Percentiles rank a stretch among this genome's conserved stretches.
These are phyloP conservation scores for Perizoma flavofasciatum DNA, from an alignment of 2,888 invertebrate genomes.

Conservation along the genomic window DNA sequence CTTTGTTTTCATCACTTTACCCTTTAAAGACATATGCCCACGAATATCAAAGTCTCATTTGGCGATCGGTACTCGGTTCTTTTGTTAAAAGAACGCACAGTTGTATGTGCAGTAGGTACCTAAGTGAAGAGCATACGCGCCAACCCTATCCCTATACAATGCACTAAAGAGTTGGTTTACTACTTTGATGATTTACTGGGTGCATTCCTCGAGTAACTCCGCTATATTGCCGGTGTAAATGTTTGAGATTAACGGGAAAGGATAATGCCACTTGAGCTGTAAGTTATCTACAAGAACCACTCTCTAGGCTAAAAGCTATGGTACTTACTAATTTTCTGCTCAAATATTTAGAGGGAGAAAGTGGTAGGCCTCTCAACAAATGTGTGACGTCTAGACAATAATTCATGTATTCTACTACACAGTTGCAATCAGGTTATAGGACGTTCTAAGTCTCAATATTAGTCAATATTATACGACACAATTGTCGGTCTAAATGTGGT, in stretches of 20 bases:
- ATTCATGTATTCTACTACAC: no score
- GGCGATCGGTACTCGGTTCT: no score
- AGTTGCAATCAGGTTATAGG: no score
- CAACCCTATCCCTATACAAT: slow-evolving; percentile 47
- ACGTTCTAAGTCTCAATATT: no score
- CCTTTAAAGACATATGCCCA: no score
- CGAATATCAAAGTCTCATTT: no score
- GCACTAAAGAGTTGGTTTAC: slow-evolving; percentile 74
- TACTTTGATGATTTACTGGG: slow-evolving; percentile 75
- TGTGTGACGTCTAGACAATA: background rate
- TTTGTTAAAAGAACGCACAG: no score
- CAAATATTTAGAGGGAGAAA: slow-evolving; percentile 16
- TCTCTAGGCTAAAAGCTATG: slow-evolving; percentile 37
- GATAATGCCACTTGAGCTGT: slow-evolving; percentile 45
- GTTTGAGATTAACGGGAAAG: slow-evolving; percentile 56
- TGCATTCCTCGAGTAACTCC: slow-evolving; percentile 68
- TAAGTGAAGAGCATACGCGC: background rate
- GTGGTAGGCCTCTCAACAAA: slow-evolving; percentile 7
- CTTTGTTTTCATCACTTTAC: no score
- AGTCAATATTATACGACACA: no score
- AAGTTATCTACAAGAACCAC: slow-evolving; percentile 44
- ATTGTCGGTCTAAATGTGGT: no score
- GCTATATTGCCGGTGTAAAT: slow-evolving; percentile 58
- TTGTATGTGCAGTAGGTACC: no score
- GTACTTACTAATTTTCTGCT: slow-evolving; percentile 13